Evolutionary conservation across 2,888 invertebrate genomes (phyloP).

Genomic region (Invenusta paracnida): DNA sequence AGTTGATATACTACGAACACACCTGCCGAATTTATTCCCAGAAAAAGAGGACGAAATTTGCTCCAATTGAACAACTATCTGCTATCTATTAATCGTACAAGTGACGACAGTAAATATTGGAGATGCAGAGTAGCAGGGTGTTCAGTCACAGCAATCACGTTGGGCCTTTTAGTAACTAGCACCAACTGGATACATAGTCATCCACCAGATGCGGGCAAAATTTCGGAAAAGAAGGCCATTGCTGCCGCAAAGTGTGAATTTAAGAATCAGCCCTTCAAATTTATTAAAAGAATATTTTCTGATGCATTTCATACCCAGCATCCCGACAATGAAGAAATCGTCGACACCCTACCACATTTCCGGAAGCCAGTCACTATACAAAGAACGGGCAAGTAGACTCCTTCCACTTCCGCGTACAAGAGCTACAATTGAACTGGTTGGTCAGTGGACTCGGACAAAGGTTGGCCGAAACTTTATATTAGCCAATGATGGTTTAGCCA

Average conservation of each 20-base stretch:
- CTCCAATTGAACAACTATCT: constrained; percentile 18
- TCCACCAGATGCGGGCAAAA: constrained; percentile 22
- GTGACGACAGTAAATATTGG: constrained; percentile 20
- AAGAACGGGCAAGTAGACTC: background rate
- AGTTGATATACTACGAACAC: constrained; percentile 4
- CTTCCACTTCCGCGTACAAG: background rate
- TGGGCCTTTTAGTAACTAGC: background rate
- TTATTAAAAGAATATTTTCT: too few species aligned
- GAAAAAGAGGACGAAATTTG: background rate
- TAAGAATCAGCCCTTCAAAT: too few species aligned
- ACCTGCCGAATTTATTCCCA: background rate
- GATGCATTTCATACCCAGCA: too few species aligned
- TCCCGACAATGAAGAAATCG: background rate
- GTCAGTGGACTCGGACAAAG: background rate
- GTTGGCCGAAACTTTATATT: background rate
- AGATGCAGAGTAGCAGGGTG: background rate
- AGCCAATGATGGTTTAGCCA: background rate
- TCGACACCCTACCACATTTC: background rate
- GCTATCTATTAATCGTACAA: constrained; percentile 15
- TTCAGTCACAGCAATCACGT: background rate
- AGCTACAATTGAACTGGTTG: background rate
- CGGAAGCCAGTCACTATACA: too few species aligned
- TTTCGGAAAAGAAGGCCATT: constrained; percentile 22
- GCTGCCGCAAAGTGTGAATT: background rate
- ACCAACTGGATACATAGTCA: constrained; percentile 6